phyloP scores from a whole-genome alignment of 2,113 vertebrate species.

The Mesitornis unicolor region DNA sequence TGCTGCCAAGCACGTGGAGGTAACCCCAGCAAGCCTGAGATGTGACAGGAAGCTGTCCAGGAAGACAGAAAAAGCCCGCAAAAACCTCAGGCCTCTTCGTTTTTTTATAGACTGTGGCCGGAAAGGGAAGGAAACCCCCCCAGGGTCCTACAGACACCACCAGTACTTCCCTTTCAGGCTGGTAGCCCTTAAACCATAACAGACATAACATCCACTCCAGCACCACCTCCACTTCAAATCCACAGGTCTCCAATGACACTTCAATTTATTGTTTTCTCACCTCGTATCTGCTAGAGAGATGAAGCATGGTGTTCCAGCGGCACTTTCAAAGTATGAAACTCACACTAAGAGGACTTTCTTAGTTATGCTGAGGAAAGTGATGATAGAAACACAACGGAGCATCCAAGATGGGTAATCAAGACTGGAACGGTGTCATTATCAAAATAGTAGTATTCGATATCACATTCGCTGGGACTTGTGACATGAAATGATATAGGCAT shows the following conservation, averaged over 20 bases:
- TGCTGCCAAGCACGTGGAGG: too few species aligned
- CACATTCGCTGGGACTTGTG: not conserved
- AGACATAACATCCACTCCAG: not conserved
- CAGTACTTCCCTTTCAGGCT: too few species aligned
- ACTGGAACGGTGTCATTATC: not conserved
- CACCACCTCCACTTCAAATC: not conserved
- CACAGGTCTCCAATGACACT: not conserved
- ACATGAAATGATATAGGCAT: not conserved
- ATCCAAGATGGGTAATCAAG: not conserved
- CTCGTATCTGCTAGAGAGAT: not conserved
- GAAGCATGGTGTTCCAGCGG: not conserved
- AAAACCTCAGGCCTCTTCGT: too few species aligned
- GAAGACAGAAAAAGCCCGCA: too few species aligned
- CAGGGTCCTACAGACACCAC: too few species aligned
- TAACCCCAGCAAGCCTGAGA: too few species aligned
- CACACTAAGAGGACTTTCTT: not conserved
- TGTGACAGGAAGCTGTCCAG: too few species aligned
- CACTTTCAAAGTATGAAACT: not conserved
- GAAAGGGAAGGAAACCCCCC: too few species aligned
- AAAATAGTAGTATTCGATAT: not conserved
- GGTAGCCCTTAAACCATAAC: too few species aligned
- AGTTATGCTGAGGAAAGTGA: not conserved
- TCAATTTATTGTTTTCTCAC: not conserved
- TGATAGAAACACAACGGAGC: rapidly evolving
- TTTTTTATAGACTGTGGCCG: too few species aligned